Evolutionary conservation across 2,113 vertebrate species (phyloP).

Genomic region (Emydocephalus ijimae): DNA sequence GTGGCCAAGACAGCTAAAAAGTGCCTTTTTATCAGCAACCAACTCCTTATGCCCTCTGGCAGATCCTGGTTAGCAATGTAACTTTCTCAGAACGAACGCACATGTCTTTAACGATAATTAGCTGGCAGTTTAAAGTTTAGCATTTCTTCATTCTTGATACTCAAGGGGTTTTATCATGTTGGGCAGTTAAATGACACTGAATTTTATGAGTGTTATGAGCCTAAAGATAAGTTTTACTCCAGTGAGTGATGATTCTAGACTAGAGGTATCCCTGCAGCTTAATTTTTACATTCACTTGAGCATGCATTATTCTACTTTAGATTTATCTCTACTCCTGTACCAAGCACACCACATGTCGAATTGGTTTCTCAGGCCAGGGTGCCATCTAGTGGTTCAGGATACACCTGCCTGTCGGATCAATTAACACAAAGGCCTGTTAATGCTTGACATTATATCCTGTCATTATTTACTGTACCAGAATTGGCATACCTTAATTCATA

Average conservation of each 20-base stretch:
- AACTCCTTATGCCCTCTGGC: not conserved
- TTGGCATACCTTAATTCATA: not conserved
- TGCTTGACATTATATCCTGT: not conserved
- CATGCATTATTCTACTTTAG: not conserved
- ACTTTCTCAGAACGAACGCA: not conserved
- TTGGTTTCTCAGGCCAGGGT: not conserved
- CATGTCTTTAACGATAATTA: not conserved
- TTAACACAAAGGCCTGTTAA: not conserved
- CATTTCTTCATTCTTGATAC: rapidly evolving
- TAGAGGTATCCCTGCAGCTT: not conserved
- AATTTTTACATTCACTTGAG: not conserved
- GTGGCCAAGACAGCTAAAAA: not conserved
- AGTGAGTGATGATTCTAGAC: not conserved
- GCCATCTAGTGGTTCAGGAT: slow-evolving; percentile 20
- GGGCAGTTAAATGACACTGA: rapidly evolving
- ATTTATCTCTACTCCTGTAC: not conserved
- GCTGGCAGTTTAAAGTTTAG: rapidly evolving
- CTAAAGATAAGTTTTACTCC: not conserved
- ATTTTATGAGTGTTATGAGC: not conserved
- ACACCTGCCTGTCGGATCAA: not conserved
- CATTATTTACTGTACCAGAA: not conserved
- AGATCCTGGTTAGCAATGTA: not conserved
- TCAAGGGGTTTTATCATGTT: not conserved
- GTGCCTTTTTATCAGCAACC: not conserved
- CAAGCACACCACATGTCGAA: not conserved